These are phyloP conservation scores for Ceratina calcarata DNA, from an alignment of 1,140 invertebrate species.

Conservation along the genomic window DNA sequence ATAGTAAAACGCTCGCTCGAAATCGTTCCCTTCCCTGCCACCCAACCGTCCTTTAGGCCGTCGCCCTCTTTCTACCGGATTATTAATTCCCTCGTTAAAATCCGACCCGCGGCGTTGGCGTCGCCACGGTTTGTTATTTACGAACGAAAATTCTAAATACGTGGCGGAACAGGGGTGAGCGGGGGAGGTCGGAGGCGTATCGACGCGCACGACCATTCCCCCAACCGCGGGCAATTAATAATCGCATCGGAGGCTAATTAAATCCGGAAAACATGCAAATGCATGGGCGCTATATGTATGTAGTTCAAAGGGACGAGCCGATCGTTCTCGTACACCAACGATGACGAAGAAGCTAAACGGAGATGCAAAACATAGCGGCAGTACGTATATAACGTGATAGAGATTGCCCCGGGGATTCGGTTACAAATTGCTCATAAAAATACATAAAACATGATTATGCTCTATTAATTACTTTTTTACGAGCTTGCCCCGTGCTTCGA, in stretches of 20 bases:
- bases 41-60: neutral
- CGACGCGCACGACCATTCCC: constrained; percentile 60
- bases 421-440: constrained; percentile 78
- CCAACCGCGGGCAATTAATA: constrained; percentile 75
- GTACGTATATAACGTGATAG: constrained; percentile 47
- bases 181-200: constrained; percentile 41
- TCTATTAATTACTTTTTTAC: constrained; percentile 73
- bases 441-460: constrained; percentile 76
- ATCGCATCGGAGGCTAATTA: constrained; percentile 78
- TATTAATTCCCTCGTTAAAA: constrained; percentile 71
- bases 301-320: constrained; percentile 72
- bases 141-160: constrained; percentile 73
- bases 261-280: constrained; percentile 79
- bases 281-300: constrained; percentile 65
- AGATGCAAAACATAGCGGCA: neutral
- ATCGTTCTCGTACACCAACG: constrained; percentile 47
- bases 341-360: constrained; percentile 8
- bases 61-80: constrained; percentile 45
- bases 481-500: neutral
- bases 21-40: too few relatives aligned
- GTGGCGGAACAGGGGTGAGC: neutral
- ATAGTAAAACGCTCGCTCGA: neutral
- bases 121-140: constrained; percentile 71
- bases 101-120: constrained; percentile 64
- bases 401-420: constrained; percentile 58